Base-by-base conservation (phyloP, 2,113 vertebrate species). In the Tachuris rubrigastra region DNA sequence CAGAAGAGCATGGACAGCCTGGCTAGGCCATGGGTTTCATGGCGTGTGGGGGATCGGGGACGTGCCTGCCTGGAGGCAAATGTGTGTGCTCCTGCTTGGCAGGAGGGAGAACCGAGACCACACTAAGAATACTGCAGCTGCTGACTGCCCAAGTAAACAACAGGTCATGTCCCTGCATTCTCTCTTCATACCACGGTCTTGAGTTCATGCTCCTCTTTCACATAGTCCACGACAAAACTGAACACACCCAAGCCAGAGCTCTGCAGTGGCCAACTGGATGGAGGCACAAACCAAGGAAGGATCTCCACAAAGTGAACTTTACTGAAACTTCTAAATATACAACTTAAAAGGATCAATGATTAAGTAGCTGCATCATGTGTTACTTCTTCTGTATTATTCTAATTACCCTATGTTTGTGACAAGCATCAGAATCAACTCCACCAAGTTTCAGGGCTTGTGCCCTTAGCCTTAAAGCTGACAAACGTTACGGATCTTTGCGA, bases 21-120 rank as follows among this genome's bases (percentile, higher is more conserved):
- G 35, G 42, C 28, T 3, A 1, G 25, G 46, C 22, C 0, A 0
- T 6, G 42, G 67, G 42, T 25, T 79, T 69, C 73, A 25, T 1
- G 8, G 28, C 0, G 1, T 77, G 31, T 17, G 47, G 39, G 59
- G 8, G 33, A 68, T 37, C 23, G 37, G 10, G 39, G 27, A 63
- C 31, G 25, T 0, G 11, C 10, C 14, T 24, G 37, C 33, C 53
- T 30, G 24, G 18, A 62, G 25, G 37, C 33, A 19, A 83, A 13
- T 4, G 9, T 5, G 15, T 24, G 6, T 9, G 15, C 37, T 76
- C 22, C n/a, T 39, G 6, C 10, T 16, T 18, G 41, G 37, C 67
- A 44, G 46, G 41, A 62, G 60, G 52, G 28, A 49, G 67, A 67
- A 60, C 47, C 7, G 16, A 67, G 39, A 60, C 31, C 4, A 5